Evolutionary conservation across 2,888 invertebrate species (phyloP).

Genomic region (Euplagia quadripunctaria): DNA sequence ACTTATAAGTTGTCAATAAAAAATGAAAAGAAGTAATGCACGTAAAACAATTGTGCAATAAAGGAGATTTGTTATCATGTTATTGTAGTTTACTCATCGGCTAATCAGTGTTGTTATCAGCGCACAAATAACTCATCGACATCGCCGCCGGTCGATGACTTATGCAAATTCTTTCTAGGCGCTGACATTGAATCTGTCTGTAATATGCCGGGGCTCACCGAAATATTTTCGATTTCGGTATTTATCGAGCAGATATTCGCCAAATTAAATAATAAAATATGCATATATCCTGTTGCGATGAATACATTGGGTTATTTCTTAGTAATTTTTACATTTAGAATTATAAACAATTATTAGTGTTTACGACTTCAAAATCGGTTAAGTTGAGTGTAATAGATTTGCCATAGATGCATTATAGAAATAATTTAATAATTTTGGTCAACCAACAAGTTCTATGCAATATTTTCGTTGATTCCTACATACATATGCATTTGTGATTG

Average conservation of each 20-base stretch:
- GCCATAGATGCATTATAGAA: background rate
- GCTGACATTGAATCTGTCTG: slow-evolving; percentile 50
- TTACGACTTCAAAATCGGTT: background rate
- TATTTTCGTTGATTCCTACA: background rate
- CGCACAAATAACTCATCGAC: slow-evolving; percentile 42
- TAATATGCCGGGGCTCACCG: slow-evolving; percentile 23
- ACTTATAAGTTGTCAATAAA: background rate
- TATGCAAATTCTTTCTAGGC: slow-evolving; percentile 55
- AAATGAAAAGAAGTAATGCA: background rate
- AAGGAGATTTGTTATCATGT: slow-evolving; percentile 41
- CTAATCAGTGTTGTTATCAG: slow-evolving; percentile 45
- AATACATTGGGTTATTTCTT: background rate
- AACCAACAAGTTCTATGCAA: too few relatives aligned
- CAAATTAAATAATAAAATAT: slow-evolving; percentile 17
- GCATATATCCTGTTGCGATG: background rate
- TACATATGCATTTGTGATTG: background rate
- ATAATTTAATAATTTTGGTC: background rate
- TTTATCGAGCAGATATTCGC: slow-evolving; percentile 8
- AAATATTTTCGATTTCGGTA: slow-evolving; percentile 22
- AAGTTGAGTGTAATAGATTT: background rate
- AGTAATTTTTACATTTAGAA: background rate
- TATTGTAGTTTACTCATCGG: slow-evolving; percentile 46
- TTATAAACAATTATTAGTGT: background rate
- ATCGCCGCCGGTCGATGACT: slow-evolving; percentile 57
- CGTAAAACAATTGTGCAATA: slow-evolving; percentile 10